Conservation (phyloP, 2,888 invertebrate genomes). For the Schizaphis graminum region DNA sequence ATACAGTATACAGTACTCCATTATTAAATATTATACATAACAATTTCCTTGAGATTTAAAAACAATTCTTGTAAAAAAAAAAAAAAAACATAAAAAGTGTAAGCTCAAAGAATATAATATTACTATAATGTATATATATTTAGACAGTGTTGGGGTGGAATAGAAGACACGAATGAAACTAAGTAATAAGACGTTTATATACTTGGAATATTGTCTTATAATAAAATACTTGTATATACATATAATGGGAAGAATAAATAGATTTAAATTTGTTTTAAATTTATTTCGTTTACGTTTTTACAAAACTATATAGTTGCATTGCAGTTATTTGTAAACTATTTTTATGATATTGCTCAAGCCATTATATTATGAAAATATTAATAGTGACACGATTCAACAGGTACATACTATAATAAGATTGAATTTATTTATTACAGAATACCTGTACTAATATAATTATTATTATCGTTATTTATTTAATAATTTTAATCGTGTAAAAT, state of each 20-base stretch:
- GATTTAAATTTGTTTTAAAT: not conserved
- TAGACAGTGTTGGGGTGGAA: not conserved
- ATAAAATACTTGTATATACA: not conserved
- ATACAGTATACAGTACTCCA: not conserved
- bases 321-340: not conserved
- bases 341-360: too few species aligned
- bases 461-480: too few species aligned
- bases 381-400: too few species aligned
- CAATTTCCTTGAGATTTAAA: not conserved
- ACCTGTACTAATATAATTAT: too few species aligned
- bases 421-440: too few species aligned
- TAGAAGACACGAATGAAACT: not conserved
- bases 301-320: not conserved
- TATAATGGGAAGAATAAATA: not conserved
- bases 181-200: not conserved
- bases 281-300: not conserved
- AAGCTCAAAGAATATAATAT: not conserved
- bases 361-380: not conserved
- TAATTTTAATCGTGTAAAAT: too few species aligned
- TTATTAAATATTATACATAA: not conserved
- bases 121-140: not conserved
- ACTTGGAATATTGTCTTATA: not conserved
- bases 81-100: not conserved
- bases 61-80: not conserved
- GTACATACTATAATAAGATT: too few species aligned